Evolutionary conservation across 2,888 invertebrate species (phyloP).

Genomic region (Ormyrus rosae): DNA sequence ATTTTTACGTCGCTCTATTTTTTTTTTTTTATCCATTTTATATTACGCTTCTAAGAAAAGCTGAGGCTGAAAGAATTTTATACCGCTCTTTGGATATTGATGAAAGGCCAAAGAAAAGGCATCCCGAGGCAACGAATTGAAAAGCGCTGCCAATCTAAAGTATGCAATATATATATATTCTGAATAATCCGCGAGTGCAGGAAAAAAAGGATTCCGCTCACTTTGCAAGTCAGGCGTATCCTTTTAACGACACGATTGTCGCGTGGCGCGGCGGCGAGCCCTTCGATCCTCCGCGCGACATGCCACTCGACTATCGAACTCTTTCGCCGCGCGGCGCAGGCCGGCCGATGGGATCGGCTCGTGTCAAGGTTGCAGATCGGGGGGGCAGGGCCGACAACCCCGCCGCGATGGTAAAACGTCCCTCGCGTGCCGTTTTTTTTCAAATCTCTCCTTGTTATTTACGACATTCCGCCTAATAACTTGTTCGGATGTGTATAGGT

Average conservation of each 20-base stretch:
- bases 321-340: neutral
- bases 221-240: neutral
- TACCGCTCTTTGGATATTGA: neutral
- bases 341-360: neutral
- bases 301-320: neutral
- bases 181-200: neutral
- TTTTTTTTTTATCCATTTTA: neutral
- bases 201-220: neutral
- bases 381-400: conserved; percentile 15
- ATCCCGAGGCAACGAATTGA: no score
- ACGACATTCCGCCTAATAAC: neutral
- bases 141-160: no score
- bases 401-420: neutral
- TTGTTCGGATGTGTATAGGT: neutral
- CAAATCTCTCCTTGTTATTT: neutral
- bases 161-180: no score
- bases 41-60: neutral
- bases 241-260: neutral
- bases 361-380: conserved; percentile 20
- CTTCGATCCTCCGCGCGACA: neutral
- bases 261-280: neutral
- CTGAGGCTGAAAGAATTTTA: neutral
- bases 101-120: neutral
- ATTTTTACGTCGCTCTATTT: conserved; percentile 13
- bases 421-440: neutral